These are phyloP conservation scores for Hippocampus zosterae DNA, from an alignment of 2,113 vertebrate genomes.

Conservation along the genomic window DNA sequence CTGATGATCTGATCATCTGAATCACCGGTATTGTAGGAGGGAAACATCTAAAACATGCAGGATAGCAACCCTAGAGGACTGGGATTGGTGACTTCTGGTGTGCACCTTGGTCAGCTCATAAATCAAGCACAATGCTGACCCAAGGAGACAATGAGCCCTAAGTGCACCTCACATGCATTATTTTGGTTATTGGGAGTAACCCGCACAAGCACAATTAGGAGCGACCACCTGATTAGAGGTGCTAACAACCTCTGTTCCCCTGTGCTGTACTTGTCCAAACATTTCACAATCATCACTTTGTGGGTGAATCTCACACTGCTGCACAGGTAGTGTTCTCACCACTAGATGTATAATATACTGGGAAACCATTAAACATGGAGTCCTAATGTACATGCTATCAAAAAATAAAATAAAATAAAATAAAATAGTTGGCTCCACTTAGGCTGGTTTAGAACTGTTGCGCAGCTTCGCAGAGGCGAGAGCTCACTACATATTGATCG, in stretches of 20 bases:
- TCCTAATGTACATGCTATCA: conserved; percentile 4
- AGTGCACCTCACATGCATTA: not conserved
- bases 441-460: conserved; percentile 8
- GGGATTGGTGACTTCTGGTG: no score
- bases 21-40: no score
- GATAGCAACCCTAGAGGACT: no score
- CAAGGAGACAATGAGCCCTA: not conserved
- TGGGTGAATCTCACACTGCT: conserved; percentile 16
- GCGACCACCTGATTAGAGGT: conserved; percentile 6
- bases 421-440: conserved; percentile 1
- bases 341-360: conserved; percentile 30
- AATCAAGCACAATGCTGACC: not conserved
- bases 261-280: conserved; percentile 18
- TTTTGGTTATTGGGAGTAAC: not conserved
- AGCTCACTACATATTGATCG: no score
- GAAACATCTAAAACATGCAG: no score
- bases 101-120: not conserved
- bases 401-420: no score
- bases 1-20: no score
- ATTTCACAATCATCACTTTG: conserved; percentile 18
- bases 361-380: conserved; percentile 47
- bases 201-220: not conserved
- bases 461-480: no score
- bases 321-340: conserved; percentile 2
- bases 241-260: conserved; percentile 1